These are phyloP conservation scores for Bombycilla garrulus DNA, from an alignment of 2,113 vertebrate species.

Conservation along the genomic window DNA sequence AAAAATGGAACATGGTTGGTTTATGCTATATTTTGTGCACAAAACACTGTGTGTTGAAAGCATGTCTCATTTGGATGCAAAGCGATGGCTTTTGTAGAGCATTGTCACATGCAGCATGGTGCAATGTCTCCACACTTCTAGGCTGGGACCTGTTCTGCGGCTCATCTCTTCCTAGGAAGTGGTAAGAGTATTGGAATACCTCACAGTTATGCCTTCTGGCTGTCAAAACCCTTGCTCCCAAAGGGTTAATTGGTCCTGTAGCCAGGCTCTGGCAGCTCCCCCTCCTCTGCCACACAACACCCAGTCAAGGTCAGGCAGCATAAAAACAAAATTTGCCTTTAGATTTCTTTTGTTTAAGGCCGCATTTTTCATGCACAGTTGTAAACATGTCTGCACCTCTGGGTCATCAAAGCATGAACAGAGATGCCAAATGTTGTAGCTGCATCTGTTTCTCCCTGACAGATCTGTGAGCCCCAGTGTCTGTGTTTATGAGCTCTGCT, in stretches of 20 bases:
- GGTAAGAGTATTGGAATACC: not conserved
- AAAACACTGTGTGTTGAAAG: not conserved
- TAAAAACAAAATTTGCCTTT: not conserved
- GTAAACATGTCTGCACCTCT: not conserved
- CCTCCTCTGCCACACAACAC: not conserved
- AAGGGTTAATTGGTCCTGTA: constrained; percentile 8
- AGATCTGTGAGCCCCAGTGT: not conserved
- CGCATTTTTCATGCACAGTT: not conserved
- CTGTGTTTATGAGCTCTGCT: not conserved
- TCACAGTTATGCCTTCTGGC: not conserved
- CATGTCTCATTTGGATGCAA: not conserved
- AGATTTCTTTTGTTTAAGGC: not conserved
- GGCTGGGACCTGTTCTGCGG: not conserved
- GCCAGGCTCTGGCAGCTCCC: not conserved
- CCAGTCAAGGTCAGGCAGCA: constrained; percentile 48
- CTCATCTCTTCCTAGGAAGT: not conserved
- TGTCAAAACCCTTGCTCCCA: not conserved
- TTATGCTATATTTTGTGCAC: not conserved
- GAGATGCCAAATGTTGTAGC: not conserved
- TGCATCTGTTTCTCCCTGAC: not conserved
- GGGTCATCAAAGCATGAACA: not conserved
- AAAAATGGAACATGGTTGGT: not conserved
- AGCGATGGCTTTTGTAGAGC: not conserved
- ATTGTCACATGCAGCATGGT: not conserved
- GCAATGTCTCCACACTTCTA: not conserved